Evolutionary conservation across 2,113 vertebrate genomes (phyloP).

Genomic region (Arvicanthis niloticus): DNA sequence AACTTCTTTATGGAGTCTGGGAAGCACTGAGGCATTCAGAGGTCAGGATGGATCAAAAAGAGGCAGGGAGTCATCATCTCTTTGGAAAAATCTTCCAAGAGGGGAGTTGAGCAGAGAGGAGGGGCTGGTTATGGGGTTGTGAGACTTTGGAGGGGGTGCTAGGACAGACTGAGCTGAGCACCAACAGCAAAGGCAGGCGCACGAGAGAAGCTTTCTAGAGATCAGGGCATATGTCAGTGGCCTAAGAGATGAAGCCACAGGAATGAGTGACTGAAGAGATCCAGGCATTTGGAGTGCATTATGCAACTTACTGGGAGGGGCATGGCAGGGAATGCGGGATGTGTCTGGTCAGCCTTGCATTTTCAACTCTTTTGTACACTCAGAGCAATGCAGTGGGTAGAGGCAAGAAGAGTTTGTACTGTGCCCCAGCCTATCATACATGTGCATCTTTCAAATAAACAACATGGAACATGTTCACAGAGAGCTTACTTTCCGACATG

Average conservation of each 20-base stretch:
- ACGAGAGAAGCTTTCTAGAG: neutral
- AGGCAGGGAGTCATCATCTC: conserved; percentile 37
- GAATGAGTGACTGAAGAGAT: neutral
- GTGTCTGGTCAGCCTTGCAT: neutral
- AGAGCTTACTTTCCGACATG: neutral
- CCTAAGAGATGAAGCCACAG: neutral
- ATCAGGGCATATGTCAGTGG: neutral
- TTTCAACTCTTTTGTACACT: neutral
- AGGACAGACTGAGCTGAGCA: neutral
- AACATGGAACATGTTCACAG: neutral
- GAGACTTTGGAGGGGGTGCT: neutral
- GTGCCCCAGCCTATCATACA: neutral
- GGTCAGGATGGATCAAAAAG: conserved; percentile 12
- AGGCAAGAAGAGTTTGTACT: neutral
- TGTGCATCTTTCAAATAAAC: neutral
- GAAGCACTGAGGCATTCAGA: neutral
- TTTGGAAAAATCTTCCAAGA: conserved; percentile 51
- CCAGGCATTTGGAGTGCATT: neutral
- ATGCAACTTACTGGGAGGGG: neutral
- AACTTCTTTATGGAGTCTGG: neutral
- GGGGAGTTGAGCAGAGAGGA: neutral
- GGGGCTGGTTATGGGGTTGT: neutral
- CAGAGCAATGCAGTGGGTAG: neutral
- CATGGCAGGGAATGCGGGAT: neutral
- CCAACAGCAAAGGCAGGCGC: neutral